phyloP scores from a whole-genome alignment of 2,797 vertebrate genomes.

The Lacerta bilineata region DNA sequence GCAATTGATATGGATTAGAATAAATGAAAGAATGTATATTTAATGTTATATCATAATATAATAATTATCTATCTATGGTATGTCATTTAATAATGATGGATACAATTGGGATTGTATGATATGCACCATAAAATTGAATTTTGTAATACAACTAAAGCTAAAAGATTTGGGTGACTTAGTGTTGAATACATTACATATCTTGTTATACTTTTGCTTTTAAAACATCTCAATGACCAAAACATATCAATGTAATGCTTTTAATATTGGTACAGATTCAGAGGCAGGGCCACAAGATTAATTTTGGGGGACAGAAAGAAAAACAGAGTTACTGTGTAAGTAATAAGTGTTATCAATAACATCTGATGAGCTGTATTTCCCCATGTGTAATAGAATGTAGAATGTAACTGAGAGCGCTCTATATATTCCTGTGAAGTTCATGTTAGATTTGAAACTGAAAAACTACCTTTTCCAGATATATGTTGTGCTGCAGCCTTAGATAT shows the following conservation, averaged over 20 bases:
- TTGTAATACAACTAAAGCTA: background rate
- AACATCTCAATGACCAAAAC: conserved; percentile 1
- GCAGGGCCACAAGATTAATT: conserved; percentile 73
- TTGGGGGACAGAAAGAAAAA: conserved; percentile 78
- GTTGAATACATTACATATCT: background rate
- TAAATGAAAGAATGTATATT: background rate
- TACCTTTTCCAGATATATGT: background rate
- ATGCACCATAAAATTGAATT: background rate
- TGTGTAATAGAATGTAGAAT: conserved; percentile 35
- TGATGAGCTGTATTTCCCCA: conserved; percentile 4
- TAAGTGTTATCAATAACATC: conserved; percentile 20
- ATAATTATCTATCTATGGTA: background rate
- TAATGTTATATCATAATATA: background rate
- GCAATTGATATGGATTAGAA: background rate
- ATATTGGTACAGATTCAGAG: conserved; percentile 67
- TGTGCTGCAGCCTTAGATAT: background rate
- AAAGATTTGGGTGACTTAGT: background rate
- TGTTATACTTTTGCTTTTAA: conserved; percentile 15
- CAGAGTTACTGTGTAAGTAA: conserved; percentile 37
- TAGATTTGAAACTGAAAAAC: background rate
- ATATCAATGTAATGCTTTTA: conserved; percentile 30
- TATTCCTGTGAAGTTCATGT: background rate
- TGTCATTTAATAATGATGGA: background rate
- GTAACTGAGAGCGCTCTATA: background rate
- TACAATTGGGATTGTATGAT: background rate